Base-by-base conservation (phyloP, 2,113 vertebrate species). In the Spilogale gracilis region DNA sequence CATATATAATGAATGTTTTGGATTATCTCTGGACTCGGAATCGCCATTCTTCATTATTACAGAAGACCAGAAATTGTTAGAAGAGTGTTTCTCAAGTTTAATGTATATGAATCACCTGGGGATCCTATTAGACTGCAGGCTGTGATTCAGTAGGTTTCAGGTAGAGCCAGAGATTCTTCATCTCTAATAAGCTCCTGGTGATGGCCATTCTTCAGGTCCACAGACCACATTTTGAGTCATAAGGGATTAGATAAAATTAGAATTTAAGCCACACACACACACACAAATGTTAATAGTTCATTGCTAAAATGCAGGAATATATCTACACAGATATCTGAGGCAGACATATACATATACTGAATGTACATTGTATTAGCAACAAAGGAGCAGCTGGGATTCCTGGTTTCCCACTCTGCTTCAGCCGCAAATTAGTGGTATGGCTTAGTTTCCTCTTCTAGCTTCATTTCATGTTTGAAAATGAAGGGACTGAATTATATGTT, bases 381-480 rank as follows among this genome's bases (percentile, higher is more conserved):
- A 80, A 86, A 82, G 3, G 32, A 74, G 32, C 20, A 69, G 48
- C 52, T 95, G 23, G 21, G 16, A 38, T 65, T 85, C 50, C 65
- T 71, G 23, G 8, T 67, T 83, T 88, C 45, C 50, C 87, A 23
- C 16, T 94, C 27, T 52, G 6, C 14, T 81, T 94, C 17, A 86
- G 60, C 21, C 58, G 81, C 8, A 87, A 95, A 45, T 65, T 18
- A 63, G 4, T 52, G 9, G 20, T 27, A 14, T 9, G 23, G 4
- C 16, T 90, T 52, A n/a, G 18, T 82, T 79, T 84, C 60, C 92
- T 90, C 60, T 86, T 67, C 18, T 58, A 38, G 9, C 48, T 95
- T 67, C 84, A 11, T 69, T 52, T 87, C 30, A 5, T n/a, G 71
- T 89, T 82, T n/a, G 17, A 91, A 96, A 97, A 78, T 89, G 25